Base-by-base conservation (phyloP, 2,113 vertebrate species). In the Tachysurus fulvidraco region DNA sequence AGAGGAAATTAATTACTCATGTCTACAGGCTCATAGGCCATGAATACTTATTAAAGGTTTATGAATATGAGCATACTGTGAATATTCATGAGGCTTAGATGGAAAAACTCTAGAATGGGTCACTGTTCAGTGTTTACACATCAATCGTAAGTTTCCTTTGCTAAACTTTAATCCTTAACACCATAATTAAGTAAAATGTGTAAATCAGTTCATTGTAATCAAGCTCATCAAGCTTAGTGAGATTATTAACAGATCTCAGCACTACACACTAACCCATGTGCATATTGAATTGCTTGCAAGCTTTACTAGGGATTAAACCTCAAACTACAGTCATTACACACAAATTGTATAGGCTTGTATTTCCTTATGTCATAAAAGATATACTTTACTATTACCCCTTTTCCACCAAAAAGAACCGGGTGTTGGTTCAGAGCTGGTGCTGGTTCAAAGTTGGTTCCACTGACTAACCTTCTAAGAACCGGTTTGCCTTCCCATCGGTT, bases 61-160 rank as follows among this genome's bases (percentile, higher is more conserved):
- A 21, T 44, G 5, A 86, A 80, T 50, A 67, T 76, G 60, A 87
- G 86, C 50, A 84, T 57, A 30, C 16, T 16, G 14, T 25, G 16
- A 86, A 89, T 90, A 89, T 90, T 88, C 60, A 89, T 84, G 81
- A n/a, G 28, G 64, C 55, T 85, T 11, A 76, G 25, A 46, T 85
- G 62, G 13, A 59, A 50, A 25, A 41, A 52, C 21, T 52, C 9
- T 46, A 74, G 41, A 46, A 46, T 25, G 21, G 10, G 21, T 50
- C 21, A 25, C 21, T 64, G 19, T 73, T 46, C 30, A 13, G 19
- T 46, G 36, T 85, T 85, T 64, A 85, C 14, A 78, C 50, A 57
- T 79, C 76, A 5, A 57, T 25, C 1, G 30, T 21, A 9, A 36
- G 9, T 57, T 79, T 50, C 23, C 44, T 50, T 25, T 5, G 44